Base-by-base conservation (phyloP, 1,140 invertebrate genomes). In the Drosophila equinoxialis region DNA sequence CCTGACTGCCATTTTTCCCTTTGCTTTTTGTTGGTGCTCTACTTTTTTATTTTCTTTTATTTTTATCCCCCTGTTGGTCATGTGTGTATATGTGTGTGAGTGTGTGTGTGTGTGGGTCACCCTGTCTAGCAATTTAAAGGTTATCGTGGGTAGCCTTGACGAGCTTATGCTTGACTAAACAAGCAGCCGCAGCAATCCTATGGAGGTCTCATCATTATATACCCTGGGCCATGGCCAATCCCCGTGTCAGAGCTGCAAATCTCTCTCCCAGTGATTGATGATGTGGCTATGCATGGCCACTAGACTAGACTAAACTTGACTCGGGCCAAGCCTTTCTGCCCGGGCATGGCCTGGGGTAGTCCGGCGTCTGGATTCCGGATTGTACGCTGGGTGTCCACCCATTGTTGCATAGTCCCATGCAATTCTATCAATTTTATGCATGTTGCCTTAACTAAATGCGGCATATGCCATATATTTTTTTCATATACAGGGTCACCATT, bases 131-230 rank as follows among this genome's bases (percentile, higher is more conserved):
- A 86, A 86, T 86, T 86, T 80, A 86, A 80, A 80, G 83, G 83
- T 77, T 83, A 89, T 89, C 83, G 71, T 68, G 68, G 60, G 75
- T 71, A 85, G 82, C 84, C 83, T 89, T 80, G 83, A 71, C 71
- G 83, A 89, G 89, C 84, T 83, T 76, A 89, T 68, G 83, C 67
- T 77, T 79, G 83, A 86, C 83, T 83, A 77, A 74, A 70, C 82
- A 87, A 70, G 68, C 69, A 70, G 74, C 41, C 60, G 13, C 45
- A 41, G 41, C 60, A 54, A 26, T 17, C 62, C 13, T 7, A 23
- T 51, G 13, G 57, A 37, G 57, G 57, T 61, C 45, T 51, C 71
- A 81, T 85, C 82, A 82, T 86, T 82, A 59, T 59, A 51, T 23
- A 51, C 55, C 67, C 42, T 54, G 54, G 35, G 33, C 14, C 66